Evolutionary conservation across 1,140 invertebrate species (phyloP), one percentile per base, ranked within the genome.

Genomic region (Dryas iulia): DNA sequence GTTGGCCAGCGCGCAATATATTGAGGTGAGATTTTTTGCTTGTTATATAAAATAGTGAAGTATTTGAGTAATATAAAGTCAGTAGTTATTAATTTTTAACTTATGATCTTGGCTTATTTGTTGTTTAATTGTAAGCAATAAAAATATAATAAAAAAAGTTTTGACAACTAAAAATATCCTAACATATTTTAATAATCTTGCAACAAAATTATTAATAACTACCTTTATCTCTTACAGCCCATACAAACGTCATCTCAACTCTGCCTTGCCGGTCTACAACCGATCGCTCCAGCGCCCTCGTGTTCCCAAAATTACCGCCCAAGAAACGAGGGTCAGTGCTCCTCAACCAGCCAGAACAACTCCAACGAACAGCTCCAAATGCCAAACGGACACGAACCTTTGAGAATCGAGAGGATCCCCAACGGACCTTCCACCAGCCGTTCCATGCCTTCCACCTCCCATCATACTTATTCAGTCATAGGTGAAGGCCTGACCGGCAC

Each of bases 401-500:
- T 83, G 0, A 73, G 83, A 56, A 56, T 84, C 0, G 82, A 85
- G 2, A 78, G 89, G 24, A 82, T 92, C 12, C 82, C 83, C 14
- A n/a, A n/a, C 26, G 78, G 76, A 5, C 85, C 84, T 0, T 87
- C 85, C 0, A 86, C 85, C 0, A 88, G 82, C 54, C 58, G 82
- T 6, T 77, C 76, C 7, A 31, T 54, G 0, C 72, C 75, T 8
- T 78, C 75, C 25, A 78, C 77, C 1, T 78, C 76, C 14, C 77
- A 83, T n/a, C 77, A 83, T 28, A 78, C 88, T 5, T 91, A 91
- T 69, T 84, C 86, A 0, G 80, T 91, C 31, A 79, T 92, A 59
- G 79, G 80, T 7, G 87, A 89, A 71, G 87, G 87, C 14, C 67
- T 88, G 0, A 92, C 93, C 0, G 94, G 93, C 14, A 92, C 92